These are phyloP conservation scores for Graptemys geographica DNA, from an alignment of 2,797 vertebrate genomes.

Conservation along the genomic window DNA sequence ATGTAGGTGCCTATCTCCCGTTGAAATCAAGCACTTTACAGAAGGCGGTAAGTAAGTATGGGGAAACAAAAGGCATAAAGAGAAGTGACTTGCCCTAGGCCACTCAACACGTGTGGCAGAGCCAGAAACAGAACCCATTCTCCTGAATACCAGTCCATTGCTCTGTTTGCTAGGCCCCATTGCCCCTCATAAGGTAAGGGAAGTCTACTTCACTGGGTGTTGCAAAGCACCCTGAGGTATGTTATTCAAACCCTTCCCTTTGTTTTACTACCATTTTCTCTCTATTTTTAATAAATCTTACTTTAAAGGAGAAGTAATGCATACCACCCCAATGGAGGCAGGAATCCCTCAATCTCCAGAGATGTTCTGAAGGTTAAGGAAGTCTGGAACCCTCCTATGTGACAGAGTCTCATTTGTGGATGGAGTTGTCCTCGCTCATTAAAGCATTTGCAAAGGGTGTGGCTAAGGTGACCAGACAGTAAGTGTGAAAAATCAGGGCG, in stretches of 20 bases:
- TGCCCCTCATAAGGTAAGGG: background rate
- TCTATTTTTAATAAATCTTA: background rate
- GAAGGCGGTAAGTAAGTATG: background rate
- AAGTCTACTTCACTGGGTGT: background rate
- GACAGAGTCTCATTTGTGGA: background rate
- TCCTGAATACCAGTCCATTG: background rate
- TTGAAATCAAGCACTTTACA: background rate
- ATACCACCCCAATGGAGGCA: no score
- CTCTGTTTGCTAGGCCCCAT: background rate
- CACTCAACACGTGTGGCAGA: background rate
- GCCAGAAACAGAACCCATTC: background rate
- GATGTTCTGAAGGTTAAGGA: background rate
- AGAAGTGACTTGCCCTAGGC: background rate
- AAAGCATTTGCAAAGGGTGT: background rate
- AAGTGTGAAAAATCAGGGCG: no score
- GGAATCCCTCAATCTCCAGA: no score
- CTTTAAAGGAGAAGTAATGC: no score
- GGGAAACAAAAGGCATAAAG: background rate
- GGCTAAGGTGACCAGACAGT: no score
- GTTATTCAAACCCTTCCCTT: background rate
- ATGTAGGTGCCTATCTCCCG: background rate
- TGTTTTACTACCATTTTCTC: background rate
- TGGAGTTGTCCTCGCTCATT: background rate
- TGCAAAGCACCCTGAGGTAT: background rate
- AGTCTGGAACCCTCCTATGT: background rate